These are phyloP conservation scores for Papilio glaucus DNA, from an alignment of 1,140 invertebrate genomes.

Conservation along the genomic window DNA sequence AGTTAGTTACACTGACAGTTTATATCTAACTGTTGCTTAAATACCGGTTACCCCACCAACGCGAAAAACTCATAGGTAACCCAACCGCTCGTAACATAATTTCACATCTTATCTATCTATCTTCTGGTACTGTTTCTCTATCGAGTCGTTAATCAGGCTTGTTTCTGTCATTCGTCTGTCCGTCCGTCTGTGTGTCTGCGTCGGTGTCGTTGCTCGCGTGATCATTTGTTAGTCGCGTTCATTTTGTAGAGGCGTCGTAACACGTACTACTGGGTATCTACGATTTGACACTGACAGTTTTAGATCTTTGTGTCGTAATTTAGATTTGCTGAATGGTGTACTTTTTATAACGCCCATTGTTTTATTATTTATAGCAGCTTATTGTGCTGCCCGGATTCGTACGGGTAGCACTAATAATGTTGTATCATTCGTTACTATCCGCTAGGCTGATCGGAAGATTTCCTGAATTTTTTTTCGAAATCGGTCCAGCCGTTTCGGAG, in stretches of 20 bases:
- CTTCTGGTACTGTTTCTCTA: background rate
- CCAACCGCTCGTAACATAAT: background rate
- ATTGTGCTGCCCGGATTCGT: no score
- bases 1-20: background rate
- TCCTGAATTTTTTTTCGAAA: no score
- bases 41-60: slow-evolving; percentile 12
- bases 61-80: slow-evolving; percentile 15
- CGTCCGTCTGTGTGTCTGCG: slow-evolving; percentile 1
- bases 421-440: no score
- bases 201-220: background rate
- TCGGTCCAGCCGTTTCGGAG: no score
- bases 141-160: slow-evolving; percentile 30
- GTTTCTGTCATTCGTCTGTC: slow-evolving; percentile 23
- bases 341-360: background rate
- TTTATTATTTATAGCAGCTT: no score
- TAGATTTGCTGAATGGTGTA: background rate
- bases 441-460: no score
- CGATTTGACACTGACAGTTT: background rate
- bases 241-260: background rate
- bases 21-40: background rate
- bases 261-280: background rate
- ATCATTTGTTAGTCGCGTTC: slow-evolving; percentile 8
- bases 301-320: background rate
- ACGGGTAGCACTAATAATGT: no score
- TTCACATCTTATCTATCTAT: slow-evolving; percentile 20